Evolutionary conservation across 1,140 invertebrate genomes (phyloP).

Genomic region (Diorhabda sublineata): DNA sequence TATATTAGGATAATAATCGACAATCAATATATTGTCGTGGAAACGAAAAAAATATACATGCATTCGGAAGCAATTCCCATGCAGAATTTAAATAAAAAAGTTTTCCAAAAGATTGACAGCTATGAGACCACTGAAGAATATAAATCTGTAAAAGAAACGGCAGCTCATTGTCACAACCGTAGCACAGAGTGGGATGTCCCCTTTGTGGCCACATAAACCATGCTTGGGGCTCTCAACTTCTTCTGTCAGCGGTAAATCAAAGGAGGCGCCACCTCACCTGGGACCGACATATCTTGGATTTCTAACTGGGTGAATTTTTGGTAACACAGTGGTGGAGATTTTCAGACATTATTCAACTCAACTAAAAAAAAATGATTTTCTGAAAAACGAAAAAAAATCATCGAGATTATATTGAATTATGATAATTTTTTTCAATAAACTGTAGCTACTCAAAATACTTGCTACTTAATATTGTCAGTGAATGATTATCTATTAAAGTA

Average conservation of each 20-base stretch:
- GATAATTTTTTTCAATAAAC: too few relatives aligned
- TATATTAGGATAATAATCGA: too few relatives aligned
- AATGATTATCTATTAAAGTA: too few relatives aligned
- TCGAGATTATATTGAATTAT: too few relatives aligned
- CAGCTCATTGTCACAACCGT: constrained; percentile 30
- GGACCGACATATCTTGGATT: constrained; percentile 25
- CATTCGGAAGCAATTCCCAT: neutral
- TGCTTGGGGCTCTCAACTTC: constrained; percentile 27
- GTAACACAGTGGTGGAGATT: neutral
- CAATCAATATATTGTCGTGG: too few relatives aligned
- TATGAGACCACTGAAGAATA: constrained; percentile 32
- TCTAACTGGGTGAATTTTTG: neutral
- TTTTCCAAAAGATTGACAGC: constrained; percentile 32
- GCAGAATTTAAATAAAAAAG: constrained; percentile 1
- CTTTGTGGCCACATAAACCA: constrained; percentile 31
- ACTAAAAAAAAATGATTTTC: too few relatives aligned
- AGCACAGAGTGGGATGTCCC: constrained; percentile 22
- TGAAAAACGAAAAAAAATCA: too few relatives aligned
- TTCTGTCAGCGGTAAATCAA: constrained; percentile 37
- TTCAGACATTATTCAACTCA: too few relatives aligned
- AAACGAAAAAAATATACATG: neutral
- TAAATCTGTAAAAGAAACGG: constrained; percentile 36
- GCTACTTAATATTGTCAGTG: too few relatives aligned
- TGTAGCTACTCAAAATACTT: too few relatives aligned
- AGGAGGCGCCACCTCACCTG: constrained; percentile 36